These are phyloP conservation scores for Dendrocincla tyrannina DNA, from an alignment of 2,797 vertebrate species.

Conservation along the genomic window DNA sequence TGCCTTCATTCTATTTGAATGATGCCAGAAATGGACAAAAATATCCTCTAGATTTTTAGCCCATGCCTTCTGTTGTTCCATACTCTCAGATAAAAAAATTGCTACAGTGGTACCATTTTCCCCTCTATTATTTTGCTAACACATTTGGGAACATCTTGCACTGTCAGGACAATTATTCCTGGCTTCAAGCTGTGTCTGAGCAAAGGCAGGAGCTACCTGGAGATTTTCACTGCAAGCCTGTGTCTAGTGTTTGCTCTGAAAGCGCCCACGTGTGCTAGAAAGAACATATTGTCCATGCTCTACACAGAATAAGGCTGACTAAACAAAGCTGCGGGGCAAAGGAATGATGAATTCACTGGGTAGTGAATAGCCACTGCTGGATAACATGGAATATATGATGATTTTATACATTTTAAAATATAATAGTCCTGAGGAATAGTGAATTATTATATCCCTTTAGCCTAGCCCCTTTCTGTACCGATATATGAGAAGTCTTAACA, in stretches of 20 bases:
- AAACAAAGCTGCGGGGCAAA: slow-evolving; percentile 15
- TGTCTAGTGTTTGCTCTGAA: neutral
- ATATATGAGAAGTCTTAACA: neutral
- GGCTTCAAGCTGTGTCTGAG: neutral
- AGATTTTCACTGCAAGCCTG: neutral
- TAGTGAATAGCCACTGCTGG: neutral
- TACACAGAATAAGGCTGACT: neutral
- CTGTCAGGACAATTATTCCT: neutral
- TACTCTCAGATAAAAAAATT: neutral
- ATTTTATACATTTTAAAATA: neutral
- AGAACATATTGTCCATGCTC: neutral
- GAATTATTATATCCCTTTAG: neutral
- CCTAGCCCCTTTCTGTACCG: neutral
- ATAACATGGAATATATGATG: neutral
- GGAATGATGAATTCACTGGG: neutral
- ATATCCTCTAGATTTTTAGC: neutral
- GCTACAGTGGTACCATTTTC: neutral
- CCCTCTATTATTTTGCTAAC: neutral
- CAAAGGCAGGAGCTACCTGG: neutral
- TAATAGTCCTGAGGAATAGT: neutral
- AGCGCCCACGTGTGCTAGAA: neutral
- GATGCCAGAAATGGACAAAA: neutral
- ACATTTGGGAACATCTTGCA: neutral
- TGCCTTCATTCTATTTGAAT: neutral
- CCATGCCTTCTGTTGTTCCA: neutral